These are phyloP conservation scores for Sitta carolinensis DNA, from an alignment of 2,797 vertebrate genomes.

Conservation along the genomic window DNA sequence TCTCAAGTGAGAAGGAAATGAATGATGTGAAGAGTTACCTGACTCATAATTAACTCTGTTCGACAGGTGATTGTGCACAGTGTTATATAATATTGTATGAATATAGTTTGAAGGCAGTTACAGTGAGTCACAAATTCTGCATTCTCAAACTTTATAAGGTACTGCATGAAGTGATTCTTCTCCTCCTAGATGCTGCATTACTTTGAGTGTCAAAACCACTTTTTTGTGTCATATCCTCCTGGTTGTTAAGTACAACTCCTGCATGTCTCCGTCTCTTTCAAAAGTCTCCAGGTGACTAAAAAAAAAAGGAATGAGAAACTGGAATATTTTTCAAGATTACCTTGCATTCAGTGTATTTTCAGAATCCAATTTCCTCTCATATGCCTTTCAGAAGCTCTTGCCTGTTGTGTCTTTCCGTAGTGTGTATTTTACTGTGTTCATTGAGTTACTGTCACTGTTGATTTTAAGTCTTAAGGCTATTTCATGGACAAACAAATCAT, in stretches of 20 bases:
- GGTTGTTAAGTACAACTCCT: neutral
- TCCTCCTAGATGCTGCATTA: neutral
- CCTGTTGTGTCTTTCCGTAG: neutral
- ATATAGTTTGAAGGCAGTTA: neutral
- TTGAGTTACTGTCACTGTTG: neutral
- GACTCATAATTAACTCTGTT: neutral
- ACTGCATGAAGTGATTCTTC: neutral
- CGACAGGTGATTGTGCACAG: neutral
- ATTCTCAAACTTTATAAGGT: neutral
- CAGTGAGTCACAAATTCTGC: constrained; percentile 10
- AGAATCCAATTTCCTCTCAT: neutral
- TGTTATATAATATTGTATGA: neutral
- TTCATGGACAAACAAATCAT: neutral
- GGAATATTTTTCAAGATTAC: neutral
- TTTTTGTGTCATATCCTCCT: neutral
- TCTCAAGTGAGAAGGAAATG: neutral
- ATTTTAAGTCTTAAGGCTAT: neutral
- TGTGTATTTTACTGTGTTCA: neutral
- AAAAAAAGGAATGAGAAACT: neutral
- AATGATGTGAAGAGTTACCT: neutral
- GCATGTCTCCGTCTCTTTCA: neutral
- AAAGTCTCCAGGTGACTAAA: neutral
- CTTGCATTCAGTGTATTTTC: neutral
- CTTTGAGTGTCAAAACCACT: neutral
- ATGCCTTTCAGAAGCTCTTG: neutral